Evolutionary conservation across 2,113 vertebrate species (phyloP), one percentile per base, ranked within the genome.

Genomic region (Pseudorectes ferrugineus): DNA sequence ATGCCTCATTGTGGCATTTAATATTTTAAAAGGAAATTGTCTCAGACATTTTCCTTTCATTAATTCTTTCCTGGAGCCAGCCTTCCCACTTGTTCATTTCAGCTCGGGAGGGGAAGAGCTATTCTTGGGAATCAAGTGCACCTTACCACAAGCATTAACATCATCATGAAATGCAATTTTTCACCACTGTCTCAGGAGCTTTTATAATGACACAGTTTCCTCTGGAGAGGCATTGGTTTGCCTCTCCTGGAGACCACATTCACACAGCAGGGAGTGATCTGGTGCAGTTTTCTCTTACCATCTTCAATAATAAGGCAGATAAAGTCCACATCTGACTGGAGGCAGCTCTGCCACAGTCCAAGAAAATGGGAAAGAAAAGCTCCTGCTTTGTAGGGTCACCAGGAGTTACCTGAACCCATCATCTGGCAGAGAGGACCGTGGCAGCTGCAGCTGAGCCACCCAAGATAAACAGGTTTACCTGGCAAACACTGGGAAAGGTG

Each of bases 21-120:
- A 43, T 92, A 75, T 91, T 89, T 66, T 46, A 66, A 88, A 70
- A 92, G 92, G 85, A 92, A 94, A 94, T 79, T 28, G 78, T 62
- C 85, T 96, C 75, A 85, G 81, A 75, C 82, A 33, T 94, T 95
- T 83, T 94, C 63, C 75, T 95, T 88, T 94, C 85, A 67, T 93
- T 79, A 89, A 70, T 92, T 88, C 82, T 90, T 97, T 93, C 74
- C 89, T 74, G 70, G 78, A 95, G 79, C 80, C 48, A 2, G 86
- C 71, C 46, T 96, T 85, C 88, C 88, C 88, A 43, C 58, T 85
- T 51, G n/a, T 40, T 73, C 43, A 14, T 49, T 88, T 73, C 85
- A 92, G 88, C 70, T 73, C 0, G 0, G 62, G 70, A 89, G 38
- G n/a, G 42, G 28, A 92, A 85, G 63, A 92, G 63, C 67, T 88